phyloP scores from a whole-genome alignment of 2,113 vertebrate species.

The Podarcis cretensis region DNA sequence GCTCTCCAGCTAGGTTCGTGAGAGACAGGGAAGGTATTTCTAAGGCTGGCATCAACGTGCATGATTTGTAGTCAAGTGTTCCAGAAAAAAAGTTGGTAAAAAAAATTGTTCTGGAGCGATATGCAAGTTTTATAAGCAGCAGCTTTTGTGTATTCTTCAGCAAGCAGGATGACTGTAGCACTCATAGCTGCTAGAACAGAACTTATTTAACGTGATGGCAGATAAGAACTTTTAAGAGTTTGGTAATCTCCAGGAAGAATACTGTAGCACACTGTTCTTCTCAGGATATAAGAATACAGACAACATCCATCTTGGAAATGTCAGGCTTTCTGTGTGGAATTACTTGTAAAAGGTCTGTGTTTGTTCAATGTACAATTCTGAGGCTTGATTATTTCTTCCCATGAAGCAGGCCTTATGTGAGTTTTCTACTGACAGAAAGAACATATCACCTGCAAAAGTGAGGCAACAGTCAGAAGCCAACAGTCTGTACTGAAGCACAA shows the following conservation, averaged over 20 bases:
- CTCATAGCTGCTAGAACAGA: neutral
- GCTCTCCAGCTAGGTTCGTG: neutral
- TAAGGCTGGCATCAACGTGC: neutral
- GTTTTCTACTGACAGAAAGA: slow-evolving; percentile 48
- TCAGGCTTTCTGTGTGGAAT: slow-evolving; percentile 15
- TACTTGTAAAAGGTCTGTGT: neutral
- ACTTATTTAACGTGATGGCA: slow-evolving; percentile 7
- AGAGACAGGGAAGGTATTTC: slow-evolving; percentile 16
- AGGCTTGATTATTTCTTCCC: slow-evolving; percentile 39
- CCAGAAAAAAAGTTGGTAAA: neutral
- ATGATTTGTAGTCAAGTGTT: slow-evolving; percentile 15
- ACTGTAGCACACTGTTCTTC: slow-evolving; percentile 9
- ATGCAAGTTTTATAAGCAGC: slow-evolving; percentile 2
- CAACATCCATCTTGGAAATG: slow-evolving; percentile 1
- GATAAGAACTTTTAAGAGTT: neutral
- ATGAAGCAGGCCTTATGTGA: slow-evolving; percentile 52
- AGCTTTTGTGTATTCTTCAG: slow-evolving; percentile 20
- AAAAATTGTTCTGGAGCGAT: neutral
- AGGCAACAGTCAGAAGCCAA: slow-evolving; percentile 62
- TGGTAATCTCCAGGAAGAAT: slow-evolving; percentile 12
- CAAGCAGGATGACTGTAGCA: slow-evolving; percentile 21
- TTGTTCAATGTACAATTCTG: slow-evolving; percentile 27
- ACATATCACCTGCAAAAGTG: slow-evolving; percentile 42
- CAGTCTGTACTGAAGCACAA: slow-evolving; percentile 26
- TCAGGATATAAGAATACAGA: slow-evolving; percentile 19